Conservation (phyloP, 2,113 vertebrate species). For the Panurus biarmicus region DNA sequence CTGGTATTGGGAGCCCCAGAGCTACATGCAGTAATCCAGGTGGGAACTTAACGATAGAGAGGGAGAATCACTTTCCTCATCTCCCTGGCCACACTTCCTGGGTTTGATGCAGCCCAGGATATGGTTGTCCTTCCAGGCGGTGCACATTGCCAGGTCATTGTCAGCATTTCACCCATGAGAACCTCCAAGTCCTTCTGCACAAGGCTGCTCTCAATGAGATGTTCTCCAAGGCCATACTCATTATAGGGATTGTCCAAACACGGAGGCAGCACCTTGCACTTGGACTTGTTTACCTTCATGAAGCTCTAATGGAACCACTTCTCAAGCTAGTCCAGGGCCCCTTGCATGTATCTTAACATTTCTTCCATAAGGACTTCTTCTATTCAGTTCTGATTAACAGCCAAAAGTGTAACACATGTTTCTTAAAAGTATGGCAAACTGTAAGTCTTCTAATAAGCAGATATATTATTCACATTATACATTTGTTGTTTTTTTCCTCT, state of each 20-base stretch:
- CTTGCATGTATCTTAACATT: not conserved
- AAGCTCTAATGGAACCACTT: not conserved
- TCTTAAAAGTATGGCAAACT: not conserved
- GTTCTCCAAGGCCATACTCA: fast-evolving
- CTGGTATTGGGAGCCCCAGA: not conserved
- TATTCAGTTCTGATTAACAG: not conserved
- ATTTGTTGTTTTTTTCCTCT: not conserved
- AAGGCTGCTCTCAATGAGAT: not conserved
- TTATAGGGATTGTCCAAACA: not conserved
- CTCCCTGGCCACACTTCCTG: too few relatives aligned
- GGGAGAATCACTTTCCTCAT: not conserved
- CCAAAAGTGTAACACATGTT: not conserved
- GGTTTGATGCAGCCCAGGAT: not conserved
- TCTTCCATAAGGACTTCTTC: not conserved
- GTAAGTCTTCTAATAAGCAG: not conserved
- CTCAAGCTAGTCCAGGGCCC: not conserved
- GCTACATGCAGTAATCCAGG: not conserved
- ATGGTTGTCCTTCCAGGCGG: not conserved
- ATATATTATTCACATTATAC: not conserved
- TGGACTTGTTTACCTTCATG: not conserved
- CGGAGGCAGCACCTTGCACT: not conserved
- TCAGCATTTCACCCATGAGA: not conserved
- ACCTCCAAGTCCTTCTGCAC: not conserved
- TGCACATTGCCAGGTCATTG: not conserved
- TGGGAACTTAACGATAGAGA: too few relatives aligned